These are phyloP conservation scores for Ctenicera cuprea DNA, from an alignment of 2,888 invertebrate species.

Conservation along the genomic window DNA sequence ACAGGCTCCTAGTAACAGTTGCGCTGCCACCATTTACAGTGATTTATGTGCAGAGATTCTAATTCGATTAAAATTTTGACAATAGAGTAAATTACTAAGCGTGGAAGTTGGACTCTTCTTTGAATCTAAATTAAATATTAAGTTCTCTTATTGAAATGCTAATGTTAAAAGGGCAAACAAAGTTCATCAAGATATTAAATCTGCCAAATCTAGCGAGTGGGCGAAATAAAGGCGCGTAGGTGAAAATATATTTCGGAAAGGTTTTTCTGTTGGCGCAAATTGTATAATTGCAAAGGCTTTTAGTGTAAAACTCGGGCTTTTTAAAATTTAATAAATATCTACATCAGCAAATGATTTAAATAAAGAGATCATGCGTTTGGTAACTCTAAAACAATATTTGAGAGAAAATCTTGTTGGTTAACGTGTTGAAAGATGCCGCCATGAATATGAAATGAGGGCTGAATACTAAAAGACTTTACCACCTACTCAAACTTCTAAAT, in stretches of 20 bases:
- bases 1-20: constrained; percentile 19
- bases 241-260: too few relatives aligned
- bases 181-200: too few relatives aligned
- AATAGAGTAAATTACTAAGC: constrained; percentile 2
- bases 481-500: not conserved
- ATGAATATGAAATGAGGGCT: constrained; percentile 4
- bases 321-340: too few relatives aligned
- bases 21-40: constrained; percentile 25
- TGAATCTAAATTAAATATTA: not conserved
- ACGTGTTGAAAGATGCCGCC: constrained; percentile 3
- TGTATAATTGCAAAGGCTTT: too few relatives aligned
- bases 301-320: too few relatives aligned
- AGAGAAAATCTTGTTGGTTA: constrained; percentile 2
- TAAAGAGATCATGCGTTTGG: constrained; percentile 1
- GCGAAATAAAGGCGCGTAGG: too few relatives aligned
- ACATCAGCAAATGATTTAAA: not conserved
- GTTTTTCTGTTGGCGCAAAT: too few relatives aligned
- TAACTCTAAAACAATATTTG: not conserved
- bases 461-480: constrained; percentile 3
- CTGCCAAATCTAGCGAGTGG: too few relatives aligned
- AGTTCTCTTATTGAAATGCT: not conserved
- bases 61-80: constrained; percentile 14
- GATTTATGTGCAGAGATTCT: constrained; percentile 15
- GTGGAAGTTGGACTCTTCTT: not conserved
- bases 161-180: not conserved